Conservation (phyloP, 2,888 invertebrate species). For the Idaea dimidiata region DNA sequence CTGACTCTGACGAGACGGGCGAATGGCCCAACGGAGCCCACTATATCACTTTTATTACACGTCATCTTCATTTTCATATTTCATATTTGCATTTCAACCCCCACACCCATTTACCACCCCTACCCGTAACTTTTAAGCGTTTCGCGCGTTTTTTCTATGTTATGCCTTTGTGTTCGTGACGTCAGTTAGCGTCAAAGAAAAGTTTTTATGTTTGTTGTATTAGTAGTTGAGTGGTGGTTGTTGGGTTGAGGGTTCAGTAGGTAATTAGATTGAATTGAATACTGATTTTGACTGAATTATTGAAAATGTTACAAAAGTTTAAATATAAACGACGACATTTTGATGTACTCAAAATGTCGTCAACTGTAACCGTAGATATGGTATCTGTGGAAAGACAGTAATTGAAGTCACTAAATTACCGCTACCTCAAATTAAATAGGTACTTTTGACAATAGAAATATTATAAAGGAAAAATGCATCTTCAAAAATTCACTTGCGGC, state of each 20-base stretch:
- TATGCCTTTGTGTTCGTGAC: slow-evolving; percentile 66
- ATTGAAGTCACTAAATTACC: too few species aligned
- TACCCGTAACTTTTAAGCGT: slow-evolving; percentile 62
- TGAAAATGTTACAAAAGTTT: too few species aligned
- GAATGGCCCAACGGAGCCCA: slow-evolving; percentile 89
- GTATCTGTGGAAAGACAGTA: too few species aligned
- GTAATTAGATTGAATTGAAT: neutral
- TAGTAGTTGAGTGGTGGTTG: slow-evolving; percentile 24
- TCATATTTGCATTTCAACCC: slow-evolving; percentile 79
- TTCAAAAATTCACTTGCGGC: too few species aligned
- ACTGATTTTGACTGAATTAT: neutral
- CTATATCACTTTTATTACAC: slow-evolving; percentile 91
- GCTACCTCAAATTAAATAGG: too few species aligned
- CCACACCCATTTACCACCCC: slow-evolving; percentile 27
- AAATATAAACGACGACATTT: too few species aligned
- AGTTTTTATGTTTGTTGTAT: slow-evolving; percentile 47
- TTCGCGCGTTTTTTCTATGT: slow-evolving; percentile 74
- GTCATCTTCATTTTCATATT: slow-evolving; percentile 85
- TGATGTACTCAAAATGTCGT: too few species aligned
- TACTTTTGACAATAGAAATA: too few species aligned
- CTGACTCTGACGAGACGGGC: slow-evolving; percentile 86
- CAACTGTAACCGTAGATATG: too few species aligned
- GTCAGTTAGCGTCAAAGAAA: slow-evolving; percentile 55
- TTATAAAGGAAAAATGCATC: too few species aligned
- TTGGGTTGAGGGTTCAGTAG: slow-evolving; percentile 34